Evolutionary conservation across 1,140 invertebrate genomes (phyloP), one percentile per base, ranked within the genome.

Genomic region (Branchinecta lindahli): DNA sequence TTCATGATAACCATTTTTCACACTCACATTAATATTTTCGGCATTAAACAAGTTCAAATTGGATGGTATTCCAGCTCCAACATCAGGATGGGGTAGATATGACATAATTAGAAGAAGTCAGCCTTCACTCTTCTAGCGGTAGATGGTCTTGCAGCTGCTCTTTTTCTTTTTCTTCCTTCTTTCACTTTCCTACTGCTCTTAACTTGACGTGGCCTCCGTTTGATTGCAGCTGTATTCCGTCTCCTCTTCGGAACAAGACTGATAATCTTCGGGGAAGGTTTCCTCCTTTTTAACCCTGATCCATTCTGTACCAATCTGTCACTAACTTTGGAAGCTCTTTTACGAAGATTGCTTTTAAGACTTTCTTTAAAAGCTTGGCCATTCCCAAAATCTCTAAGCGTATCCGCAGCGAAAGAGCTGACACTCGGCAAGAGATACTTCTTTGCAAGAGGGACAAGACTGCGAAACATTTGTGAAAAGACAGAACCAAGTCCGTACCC

Each of bases 321-420:
- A 9, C 47, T 52, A 9, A 9, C 47, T 9, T 52, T n/a, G n/a
- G n/a, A 52, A n/a, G 47, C 9, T 52, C 47, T n/a, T 52, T 9
- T 9, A 52, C 47, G 9, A 9, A 9, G 47, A 52, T 9, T 52
- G 47, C n/a, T n/a, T 52, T 52, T 9, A 52, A 52, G n/a, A 52
- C 47, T 52, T 52, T 52, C 47, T 52, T 52, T 52, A 52, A 52
- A 52, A 52, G 9, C 47, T n/a, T 52, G 47, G n/a, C 47, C 9
- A 52, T 9, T 9, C 9, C 47, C 47, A 9, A 9, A n/a, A 52
- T 52, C n/a, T 9, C n/a, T 9, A 9, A 52, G 47, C 9, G n/a
- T 52, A 52, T 9, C 9, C 9, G 9, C 9, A 9, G 47, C 47
- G n/a, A 52, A 52, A 52, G 9, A 9, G 9, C 9, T 52, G 9